A percentile compares a stretch with the other conserved stretches of the same genome.
Conservation (phyloP, 1,140 invertebrate species). For the Drosophila cardini region DNA sequence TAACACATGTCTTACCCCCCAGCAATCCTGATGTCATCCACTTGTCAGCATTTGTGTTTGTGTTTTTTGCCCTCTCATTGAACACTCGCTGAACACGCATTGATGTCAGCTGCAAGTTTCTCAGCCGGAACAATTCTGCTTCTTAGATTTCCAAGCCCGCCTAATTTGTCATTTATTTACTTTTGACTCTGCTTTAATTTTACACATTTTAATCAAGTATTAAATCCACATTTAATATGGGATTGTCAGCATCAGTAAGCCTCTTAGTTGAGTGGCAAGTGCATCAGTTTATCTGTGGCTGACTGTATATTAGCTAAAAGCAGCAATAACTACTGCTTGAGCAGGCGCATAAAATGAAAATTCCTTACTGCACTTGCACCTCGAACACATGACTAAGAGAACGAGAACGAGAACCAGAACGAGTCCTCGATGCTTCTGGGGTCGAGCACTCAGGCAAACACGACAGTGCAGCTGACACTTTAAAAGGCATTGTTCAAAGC, state of each 20-base stretch:
- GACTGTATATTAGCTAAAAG: constrained; percentile 47
- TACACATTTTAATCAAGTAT: constrained; percentile 48
- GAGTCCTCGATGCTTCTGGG: constrained; percentile 10
- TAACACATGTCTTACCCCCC: constrained; percentile 17
- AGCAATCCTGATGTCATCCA: background rate
- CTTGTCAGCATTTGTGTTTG: constrained; percentile 13
- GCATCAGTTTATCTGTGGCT: background rate
- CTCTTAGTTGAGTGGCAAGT: constrained; percentile 7
- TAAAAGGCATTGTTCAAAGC: constrained; percentile 69
- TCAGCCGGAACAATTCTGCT: constrained; percentile 41
- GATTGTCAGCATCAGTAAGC: background rate
- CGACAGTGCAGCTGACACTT: constrained; percentile 69
- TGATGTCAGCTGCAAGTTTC: constrained; percentile 71
- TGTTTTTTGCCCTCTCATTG: constrained; percentile 49
- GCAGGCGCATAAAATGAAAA: constrained; percentile 41
- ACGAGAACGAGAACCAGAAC: constrained; percentile 8
- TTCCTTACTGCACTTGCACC: constrained; percentile 25
- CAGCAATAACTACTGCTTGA: constrained; percentile 28
- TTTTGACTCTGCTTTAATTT: constrained; percentile 29
- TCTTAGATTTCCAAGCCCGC: constrained; percentile 6
- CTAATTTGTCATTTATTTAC: constrained; percentile 71
- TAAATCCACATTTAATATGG: constrained; percentile 17
- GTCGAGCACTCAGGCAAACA: constrained; percentile 38
- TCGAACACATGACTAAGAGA: background rate
- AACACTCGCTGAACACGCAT: constrained; percentile 51